Evolutionary conservation across 35 echinoderm and acorn worm species (phyloP), one percentile per base, ranked within the genome.

Genomic region (Patiria miniata): DNA sequence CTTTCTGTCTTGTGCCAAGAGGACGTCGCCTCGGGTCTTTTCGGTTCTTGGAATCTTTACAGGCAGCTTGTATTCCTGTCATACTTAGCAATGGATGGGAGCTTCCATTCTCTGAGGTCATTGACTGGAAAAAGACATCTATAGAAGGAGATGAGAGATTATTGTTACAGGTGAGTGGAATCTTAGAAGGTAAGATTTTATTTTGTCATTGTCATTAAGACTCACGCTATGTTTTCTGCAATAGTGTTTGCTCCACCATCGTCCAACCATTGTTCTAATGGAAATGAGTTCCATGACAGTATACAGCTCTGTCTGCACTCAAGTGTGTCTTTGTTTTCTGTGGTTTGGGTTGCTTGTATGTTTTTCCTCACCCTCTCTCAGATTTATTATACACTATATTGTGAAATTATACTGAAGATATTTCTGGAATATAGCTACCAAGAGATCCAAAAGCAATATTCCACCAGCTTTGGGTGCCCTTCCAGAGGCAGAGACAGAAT

Each of bases 11-110:
- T 40, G 89, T 90, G 21, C 96, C 96, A 22, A 58, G 96, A 56
- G 96, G 96, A 80, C 85, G 96, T 51, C 92, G 96, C 69, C 88
- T 94, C n/a, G 96, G 92, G 10, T 99, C 96, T 12, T 99, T 99
- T 81, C 92, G 96, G 51, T 99, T 99, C 85, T 80, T 99, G 68
- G 96, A 99, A 78, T 88, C 96, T 32, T 83, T 99, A 39, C 96
- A 99, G 84, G 96, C 96, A 53, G 96, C 89, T 19, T 99, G 96
- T 85, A 91, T 99, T 79, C 96, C 96, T 82, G 90, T 99, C 54
- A 60, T 99, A 18, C 90, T 99, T 5, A 99, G 96, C 76, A 95
- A 99, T 77, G 92, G 92, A 40, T 98, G 96, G 96, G 96, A 92
- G 83, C 89, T 99, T 37, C 96, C 96, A 16, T 99, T 95, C 79